Evolutionary conservation across 2,888 invertebrate species (phyloP).

Genomic region (Heteromurus nitidus): DNA sequence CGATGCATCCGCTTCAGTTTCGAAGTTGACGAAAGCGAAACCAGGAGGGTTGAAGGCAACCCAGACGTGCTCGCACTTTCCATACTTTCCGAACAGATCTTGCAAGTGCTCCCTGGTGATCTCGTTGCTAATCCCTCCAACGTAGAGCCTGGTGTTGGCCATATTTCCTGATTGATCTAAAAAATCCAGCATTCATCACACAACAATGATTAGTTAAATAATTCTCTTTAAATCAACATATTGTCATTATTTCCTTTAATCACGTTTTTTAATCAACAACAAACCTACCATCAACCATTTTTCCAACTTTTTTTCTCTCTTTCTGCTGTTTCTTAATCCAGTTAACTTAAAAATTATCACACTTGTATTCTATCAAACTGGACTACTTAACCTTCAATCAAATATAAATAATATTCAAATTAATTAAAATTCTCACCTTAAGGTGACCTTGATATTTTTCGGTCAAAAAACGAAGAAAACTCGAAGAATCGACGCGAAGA

Average conservation of each 20-base stretch:
- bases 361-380: no score
- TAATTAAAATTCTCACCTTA: slow-evolving; percentile 60
- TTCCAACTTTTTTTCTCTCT: no score
- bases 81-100: slow-evolving; percentile 92
- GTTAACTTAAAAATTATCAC: no score
- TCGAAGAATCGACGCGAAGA: slow-evolving; percentile 67
- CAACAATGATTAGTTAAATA: no score
- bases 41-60: slow-evolving; percentile 95
- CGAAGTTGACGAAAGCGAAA: slow-evolving; percentile 95
- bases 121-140: slow-evolving; percentile 90
- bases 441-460: slow-evolving; percentile 60
- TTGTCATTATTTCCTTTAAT: no score
- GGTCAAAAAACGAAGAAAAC: slow-evolving; percentile 64
- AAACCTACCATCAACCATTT: no score
- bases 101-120: slow-evolving; percentile 95
- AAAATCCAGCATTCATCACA: slow-evolving; percentile 14
- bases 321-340: no score
- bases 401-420: no score
- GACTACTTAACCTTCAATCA: no score
- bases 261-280: not conserved
- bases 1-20: slow-evolving; percentile 91
- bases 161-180: slow-evolving; percentile 63
- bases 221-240: no score
- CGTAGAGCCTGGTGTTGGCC: slow-evolving; percentile 86
- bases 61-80: slow-evolving; percentile 94